Conservation (phyloP, 53 echinoderm and acorn worm genomes). For the Echinometra lucunter region DNA sequence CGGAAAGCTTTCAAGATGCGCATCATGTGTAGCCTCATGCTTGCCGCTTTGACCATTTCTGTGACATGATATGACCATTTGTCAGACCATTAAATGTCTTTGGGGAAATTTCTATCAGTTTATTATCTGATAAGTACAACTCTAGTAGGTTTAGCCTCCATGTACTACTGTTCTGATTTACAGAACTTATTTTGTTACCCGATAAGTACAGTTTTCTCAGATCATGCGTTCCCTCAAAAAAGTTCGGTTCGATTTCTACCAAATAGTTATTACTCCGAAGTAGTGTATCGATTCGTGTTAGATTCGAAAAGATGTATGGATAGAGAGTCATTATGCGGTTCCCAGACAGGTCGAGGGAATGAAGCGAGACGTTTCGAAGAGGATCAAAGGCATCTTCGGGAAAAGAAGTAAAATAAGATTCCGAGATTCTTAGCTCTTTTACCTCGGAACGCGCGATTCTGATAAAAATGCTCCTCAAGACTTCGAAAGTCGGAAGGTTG, state of each 20-base stretch:
- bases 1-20: neutral
- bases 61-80: too few relatives aligned
- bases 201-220: neutral
- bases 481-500: neutral
- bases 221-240: neutral
- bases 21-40: too few relatives aligned
- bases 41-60: neutral
- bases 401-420: neutral
- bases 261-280: neutral
- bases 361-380: neutral
- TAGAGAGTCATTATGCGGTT: neutral
- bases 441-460: neutral
- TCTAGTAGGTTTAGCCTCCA: neutral
- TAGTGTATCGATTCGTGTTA: neutral
- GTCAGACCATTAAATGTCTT: neutral
- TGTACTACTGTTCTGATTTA: neutral
- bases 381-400: neutral
- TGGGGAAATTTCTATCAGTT: neutral
- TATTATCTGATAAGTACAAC: neutral
- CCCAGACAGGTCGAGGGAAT: neutral
- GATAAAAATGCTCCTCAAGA: neutral
- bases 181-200: neutral
- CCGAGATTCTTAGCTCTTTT: neutral
- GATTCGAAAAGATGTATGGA: neutral
- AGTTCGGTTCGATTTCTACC: neutral